Conservation (phyloP, 2,888 invertebrate species). For the Sinhomidia bicolor region DNA sequence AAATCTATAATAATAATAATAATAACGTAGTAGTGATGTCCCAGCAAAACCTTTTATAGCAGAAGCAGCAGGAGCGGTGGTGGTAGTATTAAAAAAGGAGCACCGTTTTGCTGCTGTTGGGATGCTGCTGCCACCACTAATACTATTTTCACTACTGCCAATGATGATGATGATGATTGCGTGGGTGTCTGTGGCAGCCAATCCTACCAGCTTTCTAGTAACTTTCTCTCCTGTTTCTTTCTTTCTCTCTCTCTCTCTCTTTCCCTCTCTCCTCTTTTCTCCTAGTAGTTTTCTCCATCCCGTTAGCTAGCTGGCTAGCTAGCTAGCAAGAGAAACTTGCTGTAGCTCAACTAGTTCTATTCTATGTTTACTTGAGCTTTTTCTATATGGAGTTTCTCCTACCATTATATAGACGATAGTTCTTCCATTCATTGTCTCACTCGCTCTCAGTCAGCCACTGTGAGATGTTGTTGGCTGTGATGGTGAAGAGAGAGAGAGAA, state of each 20-base stretch:
- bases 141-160: slow-evolving; percentile 11
- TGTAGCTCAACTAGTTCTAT: neutral
- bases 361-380: neutral
- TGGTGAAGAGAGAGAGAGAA: neutral
- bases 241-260: neutral
- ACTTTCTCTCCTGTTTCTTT: slow-evolving; percentile 51
- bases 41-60: slow-evolving; percentile 27
- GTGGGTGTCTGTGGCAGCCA: slow-evolving; percentile 78
- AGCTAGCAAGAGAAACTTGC: too few relatives aligned
- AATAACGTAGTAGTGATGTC: neutral
- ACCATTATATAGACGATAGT: slow-evolving; percentile 35
- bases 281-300: too few relatives aligned
- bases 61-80: neutral
- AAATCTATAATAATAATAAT: neutral
- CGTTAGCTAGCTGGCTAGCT: neutral
- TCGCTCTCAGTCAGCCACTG: slow-evolving; percentile 10
- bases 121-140: slow-evolving; percentile 34
- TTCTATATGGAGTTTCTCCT: slow-evolving; percentile 14
- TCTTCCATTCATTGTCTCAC: slow-evolving; percentile 44
- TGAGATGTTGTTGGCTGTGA: slow-evolving; percentile 37
- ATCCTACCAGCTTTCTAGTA: slow-evolving; percentile 70
- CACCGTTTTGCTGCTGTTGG: slow-evolving; percentile 14
- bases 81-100: neutral
- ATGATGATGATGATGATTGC: slow-evolving; percentile 73
- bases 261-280: too few relatives aligned